Evolutionary conservation across 2,797 vertebrate genomes (phyloP).

Genomic region (Danionella dracula): DNA sequence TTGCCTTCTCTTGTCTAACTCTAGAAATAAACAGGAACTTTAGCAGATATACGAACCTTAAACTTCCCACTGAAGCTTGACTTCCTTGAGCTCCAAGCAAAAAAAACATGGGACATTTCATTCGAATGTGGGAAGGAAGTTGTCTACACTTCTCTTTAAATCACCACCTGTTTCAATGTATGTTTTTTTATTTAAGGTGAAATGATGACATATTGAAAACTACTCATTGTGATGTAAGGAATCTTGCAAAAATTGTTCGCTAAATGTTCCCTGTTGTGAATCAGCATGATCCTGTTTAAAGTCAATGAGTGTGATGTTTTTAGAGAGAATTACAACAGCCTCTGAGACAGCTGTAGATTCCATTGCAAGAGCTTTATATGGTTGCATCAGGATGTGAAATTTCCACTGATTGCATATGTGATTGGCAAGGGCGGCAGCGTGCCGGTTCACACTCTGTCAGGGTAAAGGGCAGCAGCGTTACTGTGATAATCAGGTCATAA

Average conservation of each 20-base stretch:
- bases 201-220: no score
- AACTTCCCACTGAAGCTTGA: not conserved
- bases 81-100: slow-evolving; percentile 9
- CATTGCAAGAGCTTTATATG: slow-evolving; percentile 15
- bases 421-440: slow-evolving; percentile 7
- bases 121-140: not conserved
- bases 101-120: not conserved
- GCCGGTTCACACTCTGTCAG: slow-evolving; percentile 16
- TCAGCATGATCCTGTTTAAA: not conserved
- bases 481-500: not conserved
- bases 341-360: not conserved
- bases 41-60: slow-evolving; percentile 4
- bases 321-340: slow-evolving; percentile 17
- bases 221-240: no score
- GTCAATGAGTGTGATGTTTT: not conserved
- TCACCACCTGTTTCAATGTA: no score
- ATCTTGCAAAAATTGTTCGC: not conserved
- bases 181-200: no score
- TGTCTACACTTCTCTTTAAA: not conserved
- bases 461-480: slow-evolving; percentile 15
- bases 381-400: slow-evolving; percentile 33
- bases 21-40: slow-evolving; percentile 16
- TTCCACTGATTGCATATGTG: slow-evolving; percentile 20
- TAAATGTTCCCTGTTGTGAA: not conserved
- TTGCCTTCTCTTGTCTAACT: not conserved